Percentiles rank a stretch among this genome's conserved stretches.
These are phyloP conservation scores for Nudaria mundana DNA, from an alignment of 2,888 invertebrate species.

Conservation along the genomic window DNA sequence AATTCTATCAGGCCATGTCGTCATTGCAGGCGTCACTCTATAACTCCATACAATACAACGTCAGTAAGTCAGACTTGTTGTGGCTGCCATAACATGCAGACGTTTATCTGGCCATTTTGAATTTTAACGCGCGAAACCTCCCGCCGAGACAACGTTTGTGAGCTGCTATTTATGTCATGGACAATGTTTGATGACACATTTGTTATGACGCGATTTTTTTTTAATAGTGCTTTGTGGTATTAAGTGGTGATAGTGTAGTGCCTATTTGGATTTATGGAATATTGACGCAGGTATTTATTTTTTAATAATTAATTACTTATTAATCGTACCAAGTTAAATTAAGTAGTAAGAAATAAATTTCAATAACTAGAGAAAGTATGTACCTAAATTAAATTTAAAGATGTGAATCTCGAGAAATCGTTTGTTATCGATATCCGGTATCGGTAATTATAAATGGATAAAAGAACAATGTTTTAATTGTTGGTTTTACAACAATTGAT, in stretches of 20 bases:
- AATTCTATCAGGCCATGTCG: conserved; percentile 27
- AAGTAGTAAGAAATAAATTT: not conserved
- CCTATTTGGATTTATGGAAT: conserved; percentile 20
- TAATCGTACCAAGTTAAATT: not conserved
- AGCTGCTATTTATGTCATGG: conserved; percentile 43
- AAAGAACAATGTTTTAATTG: conserved; percentile 24
- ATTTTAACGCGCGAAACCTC: conserved; percentile 32
- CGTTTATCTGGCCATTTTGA: conserved; percentile 14
- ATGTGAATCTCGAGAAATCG: conserved; percentile 12
- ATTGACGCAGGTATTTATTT: conserved; percentile 19
- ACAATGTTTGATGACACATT: conserved; percentile 14
- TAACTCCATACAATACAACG: not conserved
- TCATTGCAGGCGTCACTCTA: conserved; percentile 11
- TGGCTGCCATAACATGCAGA: conserved; percentile 34
- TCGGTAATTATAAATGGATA: conserved; percentile 6
- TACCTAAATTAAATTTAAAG: conserved; percentile 13
- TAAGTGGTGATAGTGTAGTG: conserved; percentile 30
- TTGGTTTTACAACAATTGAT: conserved; percentile 20
- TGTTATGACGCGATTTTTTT: conserved; percentile 24
- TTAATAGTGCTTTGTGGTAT: conserved; percentile 29
- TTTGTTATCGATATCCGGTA: conserved; percentile 16
- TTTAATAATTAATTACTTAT: not conserved
- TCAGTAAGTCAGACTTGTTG: conserved; percentile 25
- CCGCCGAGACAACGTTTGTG: conserved; percentile 49
- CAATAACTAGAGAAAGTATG: conserved; percentile 21